phyloP scores from a whole-genome alignment of 2,888 invertebrate genomes.

The Trachelus tabidus region DNA sequence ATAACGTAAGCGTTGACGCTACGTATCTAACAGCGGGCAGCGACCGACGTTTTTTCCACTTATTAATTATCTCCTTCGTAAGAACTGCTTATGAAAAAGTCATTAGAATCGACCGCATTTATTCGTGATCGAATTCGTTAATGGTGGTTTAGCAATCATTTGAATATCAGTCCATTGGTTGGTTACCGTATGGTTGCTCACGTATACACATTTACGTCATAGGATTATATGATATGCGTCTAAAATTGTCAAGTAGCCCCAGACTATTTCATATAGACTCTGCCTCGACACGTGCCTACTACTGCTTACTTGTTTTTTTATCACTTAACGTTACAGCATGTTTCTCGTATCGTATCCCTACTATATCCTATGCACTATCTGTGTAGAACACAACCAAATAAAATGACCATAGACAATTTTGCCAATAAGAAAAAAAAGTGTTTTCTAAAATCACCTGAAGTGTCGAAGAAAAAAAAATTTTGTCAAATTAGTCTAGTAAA shows the following conservation, averaged over 20 bases:
- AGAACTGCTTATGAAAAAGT: slow-evolving; percentile 25
- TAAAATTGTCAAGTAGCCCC: slow-evolving; percentile 54
- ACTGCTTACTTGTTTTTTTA: background rate
- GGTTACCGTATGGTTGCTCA: slow-evolving; percentile 17
- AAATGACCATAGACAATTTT: background rate
- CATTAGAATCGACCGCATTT: slow-evolving; percentile 4
- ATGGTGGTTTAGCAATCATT: background rate
- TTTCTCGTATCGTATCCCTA: background rate
- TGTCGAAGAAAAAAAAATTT: background rate
- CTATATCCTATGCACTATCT: background rate
- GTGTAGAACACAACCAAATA: background rate
- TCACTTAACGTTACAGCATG: background rate
- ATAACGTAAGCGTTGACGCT: background rate
- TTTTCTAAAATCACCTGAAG: background rate
- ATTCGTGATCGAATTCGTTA: background rate
- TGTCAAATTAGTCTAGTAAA: background rate
- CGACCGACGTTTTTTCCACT: slow-evolving; percentile 19
- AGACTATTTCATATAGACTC: slow-evolving; percentile 23
- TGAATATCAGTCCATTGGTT: background rate
- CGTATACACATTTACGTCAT: slow-evolving; percentile 19
- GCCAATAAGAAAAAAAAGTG: background rate
- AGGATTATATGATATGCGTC: slow-evolving; percentile 45
- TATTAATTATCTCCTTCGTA: slow-evolving; percentile 14
- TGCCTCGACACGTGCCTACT: background rate
- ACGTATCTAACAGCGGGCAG: slow-evolving; percentile 6